Conservation (phyloP, 2,888 invertebrate species). For the Branchipolynoe longqiensis region DNA sequence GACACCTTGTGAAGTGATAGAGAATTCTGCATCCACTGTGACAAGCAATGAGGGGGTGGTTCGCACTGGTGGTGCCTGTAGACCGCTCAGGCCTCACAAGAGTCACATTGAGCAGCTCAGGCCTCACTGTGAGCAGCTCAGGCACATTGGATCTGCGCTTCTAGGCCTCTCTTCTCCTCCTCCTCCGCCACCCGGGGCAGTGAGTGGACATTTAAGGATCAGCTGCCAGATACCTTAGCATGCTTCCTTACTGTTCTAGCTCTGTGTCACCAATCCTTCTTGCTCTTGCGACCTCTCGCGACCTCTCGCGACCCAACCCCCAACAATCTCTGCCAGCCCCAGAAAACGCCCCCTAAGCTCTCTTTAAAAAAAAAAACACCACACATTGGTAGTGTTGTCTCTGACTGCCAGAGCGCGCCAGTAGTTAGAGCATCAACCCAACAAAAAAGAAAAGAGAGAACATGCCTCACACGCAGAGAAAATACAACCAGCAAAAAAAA, state of each 20-base stretch:
- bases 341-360: conserved; percentile 52
- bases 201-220: conserved; percentile 62
- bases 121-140: conserved; percentile 52
- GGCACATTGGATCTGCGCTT: conserved; percentile 58
- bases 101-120: background rate
- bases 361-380: too few species aligned
- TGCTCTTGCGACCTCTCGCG: conserved; percentile 39
- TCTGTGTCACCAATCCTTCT: conserved; percentile 55
- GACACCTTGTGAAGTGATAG: conserved; percentile 60
- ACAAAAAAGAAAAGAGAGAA: conserved; percentile 23
- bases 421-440: conserved; percentile 42
- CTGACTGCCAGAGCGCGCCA: conserved; percentile 43
- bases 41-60: conserved; percentile 57
- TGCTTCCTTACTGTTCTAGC: conserved; percentile 58
- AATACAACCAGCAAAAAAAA: conserved; percentile 41
- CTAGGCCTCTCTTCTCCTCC: conserved; percentile 58
- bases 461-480: conserved; percentile 7
- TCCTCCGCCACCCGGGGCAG: conserved; percentile 60
- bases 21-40: conserved; percentile 57
- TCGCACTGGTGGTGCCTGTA: conserved; percentile 53
- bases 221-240: conserved; percentile 58
- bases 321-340: conserved; percentile 52
- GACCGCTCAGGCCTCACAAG: conserved; percentile 47
- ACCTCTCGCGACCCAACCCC: conserved; percentile 50
- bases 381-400: conserved; percentile 48